Evolutionary conservation across 2,797 vertebrate genomes (phyloP), one percentile per base, ranked within the genome.

Genomic region (Sebastolobus alascanus): DNA sequence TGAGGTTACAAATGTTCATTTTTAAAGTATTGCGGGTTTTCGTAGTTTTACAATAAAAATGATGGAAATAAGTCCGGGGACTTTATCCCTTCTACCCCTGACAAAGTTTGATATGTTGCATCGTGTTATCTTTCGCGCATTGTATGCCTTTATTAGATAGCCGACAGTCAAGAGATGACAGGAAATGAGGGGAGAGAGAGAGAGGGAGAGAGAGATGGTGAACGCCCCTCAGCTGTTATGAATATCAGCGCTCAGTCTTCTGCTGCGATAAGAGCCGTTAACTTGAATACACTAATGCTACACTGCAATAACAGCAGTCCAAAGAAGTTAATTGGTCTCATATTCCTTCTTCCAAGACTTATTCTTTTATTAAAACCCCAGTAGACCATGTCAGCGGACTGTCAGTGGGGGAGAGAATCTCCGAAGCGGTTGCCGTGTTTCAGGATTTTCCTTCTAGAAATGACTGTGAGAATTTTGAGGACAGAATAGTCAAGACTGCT

Each of bases 101-200:
- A 70, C 25, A 14, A 29, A 37, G n/a, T 29, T 7, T 6, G 3
- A 29, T 14, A 22, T 8, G 25, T 35, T 61, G 25, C 33, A n/a
- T 6, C 38, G 7, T 25, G 37, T n/a, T 29, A 40, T 22, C 50
- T 54, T 54, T 68, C 5, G 4, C 20, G 12, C 22, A 9, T 46
- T 65, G 35, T 8, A 13, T 31, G 55, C 22, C 7, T 60, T 54
- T 31, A 31, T 38, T 54, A 27, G 20, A 56, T 3, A 22, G 9
- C 31, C 1, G 13, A 16, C 16, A 2, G 25, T 16, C 11, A 18
- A 50, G 20, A 31, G 25, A 63, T 5, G 64, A 73, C 20, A 80
- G 65, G 58, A 69, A 69, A 75, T 69, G n/a, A 59, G 18, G 2
- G 61, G 67, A 37, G 66, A 16, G 70, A 50, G 38, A 11, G 13